Base-by-base conservation (phyloP, 2,888 invertebrate genomes). In the Aricia artaxerxes region DNA sequence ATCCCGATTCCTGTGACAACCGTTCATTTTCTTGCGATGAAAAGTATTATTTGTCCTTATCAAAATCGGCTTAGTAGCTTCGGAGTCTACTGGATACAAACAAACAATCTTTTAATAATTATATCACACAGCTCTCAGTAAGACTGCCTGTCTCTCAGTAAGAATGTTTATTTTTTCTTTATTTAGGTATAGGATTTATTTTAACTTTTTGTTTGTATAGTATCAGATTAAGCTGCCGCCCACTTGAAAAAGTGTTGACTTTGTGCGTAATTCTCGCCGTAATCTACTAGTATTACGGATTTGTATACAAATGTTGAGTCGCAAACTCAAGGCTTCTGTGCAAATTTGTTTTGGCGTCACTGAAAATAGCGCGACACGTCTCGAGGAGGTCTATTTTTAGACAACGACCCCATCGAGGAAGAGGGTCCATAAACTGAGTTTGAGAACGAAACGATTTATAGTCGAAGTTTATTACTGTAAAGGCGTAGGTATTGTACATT, bases 341-440 rank as follows among this genome's bases (percentile, higher is more conserved):
- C 11, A 11, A 38, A 35, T 13, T 69, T 69, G 35, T 69, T 69
- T 69, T 38, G 16, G 69, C 35, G 38, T 38, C 69, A 69, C 38
- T 69, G 69, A 69, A 69, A 69, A 69, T 69, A 69, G 69, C 69
- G 35, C 3, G 35, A 31, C 13, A 35, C 69, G 69, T 69, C 69
- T 69, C 69, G 38, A 69, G 69, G 38, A 38, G 69, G 24, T 69
- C 69, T 69, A 69, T 69, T 35, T 69, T 35, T 69, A 69, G 69
- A 64, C 64, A 9, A 31, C 64, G 31, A 31, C 38, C 1, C 69
- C 35, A 1, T 57, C 13, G 69, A 38, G 69, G 31, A 61, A 24
- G 69, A 35, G 35, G 5, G 35, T 31, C 7, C 24, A 3, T 61
- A 61, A 64, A 64, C 31, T 31, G 9, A 24, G 64, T 69, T 69